Evolutionary conservation across 92 coral and sea anemone species (phyloP).

Genomic region (Hydrozoanthus gracilis): DNA sequence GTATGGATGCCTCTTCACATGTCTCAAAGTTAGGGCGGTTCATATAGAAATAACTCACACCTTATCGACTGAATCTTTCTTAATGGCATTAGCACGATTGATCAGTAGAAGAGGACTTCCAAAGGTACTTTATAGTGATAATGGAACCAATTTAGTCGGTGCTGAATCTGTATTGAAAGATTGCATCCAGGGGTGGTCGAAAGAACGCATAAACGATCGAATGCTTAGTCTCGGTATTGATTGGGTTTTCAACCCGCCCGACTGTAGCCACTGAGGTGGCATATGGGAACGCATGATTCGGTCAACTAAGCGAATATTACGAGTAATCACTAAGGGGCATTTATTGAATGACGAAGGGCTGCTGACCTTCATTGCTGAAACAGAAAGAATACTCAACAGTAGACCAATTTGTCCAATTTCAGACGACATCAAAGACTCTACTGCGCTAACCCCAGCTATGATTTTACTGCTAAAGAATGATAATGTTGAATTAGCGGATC

Average conservation of each 20-base stretch:
- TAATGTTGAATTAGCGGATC: neutral
- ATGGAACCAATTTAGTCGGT: neutral
- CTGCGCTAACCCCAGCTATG: neutral
- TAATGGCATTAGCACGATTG: neutral
- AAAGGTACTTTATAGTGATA: neutral
- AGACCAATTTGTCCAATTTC: neutral
- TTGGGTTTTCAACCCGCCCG: neutral
- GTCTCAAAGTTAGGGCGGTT: neutral
- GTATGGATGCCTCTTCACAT: neutral
- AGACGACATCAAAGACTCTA: neutral
- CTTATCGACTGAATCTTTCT: neutral
- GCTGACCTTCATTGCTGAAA: neutral
- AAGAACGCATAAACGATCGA: neutral
- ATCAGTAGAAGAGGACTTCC: neutral
- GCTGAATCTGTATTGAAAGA: neutral
- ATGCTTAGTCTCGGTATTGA: neutral
- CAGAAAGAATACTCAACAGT: neutral
- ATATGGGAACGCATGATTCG: neutral
- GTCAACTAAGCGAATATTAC: neutral
- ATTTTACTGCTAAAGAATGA: no score
- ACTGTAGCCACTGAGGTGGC: neutral
- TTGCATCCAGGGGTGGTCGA: neutral
- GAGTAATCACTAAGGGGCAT: neutral
- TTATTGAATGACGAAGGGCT: neutral
- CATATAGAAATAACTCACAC: neutral